A percentile compares a stretch with the other conserved stretches of the same genome.
Conservation (phyloP, 2,888 invertebrate species). For the Himalopsyche japonica region DNA sequence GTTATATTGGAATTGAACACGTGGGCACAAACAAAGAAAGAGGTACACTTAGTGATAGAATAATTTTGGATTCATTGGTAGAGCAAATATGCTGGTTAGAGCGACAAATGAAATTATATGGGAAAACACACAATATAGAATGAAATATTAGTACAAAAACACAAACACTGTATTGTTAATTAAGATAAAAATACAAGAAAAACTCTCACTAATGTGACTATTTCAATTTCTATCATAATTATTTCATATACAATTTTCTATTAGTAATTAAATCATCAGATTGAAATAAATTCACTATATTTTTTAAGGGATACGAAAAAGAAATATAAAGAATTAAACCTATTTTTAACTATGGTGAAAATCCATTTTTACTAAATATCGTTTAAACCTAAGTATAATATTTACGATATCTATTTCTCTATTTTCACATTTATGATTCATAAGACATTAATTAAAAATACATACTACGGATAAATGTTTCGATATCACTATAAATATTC, state of each 20-base stretch:
- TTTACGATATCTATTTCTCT: neutral
- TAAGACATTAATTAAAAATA: neutral
- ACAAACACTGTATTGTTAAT: neutral
- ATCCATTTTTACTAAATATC: neutral
- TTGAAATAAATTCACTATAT: neutral
- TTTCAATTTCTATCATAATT: neutral
- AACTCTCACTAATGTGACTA: neutral
- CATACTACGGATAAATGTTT: neutral
- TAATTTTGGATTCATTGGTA: constrained; percentile 45
- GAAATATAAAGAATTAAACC: neutral
- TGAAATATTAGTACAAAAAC: constrained; percentile 8
- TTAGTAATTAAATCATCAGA: neutral
- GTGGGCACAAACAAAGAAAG: neutral
- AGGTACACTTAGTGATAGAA: constrained; percentile 41
- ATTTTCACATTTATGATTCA: neutral
- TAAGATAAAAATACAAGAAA: neutral
- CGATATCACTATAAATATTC: neutral
- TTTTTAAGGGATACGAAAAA: neutral
- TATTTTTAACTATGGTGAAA: neutral
- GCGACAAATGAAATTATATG: constrained; percentile 9
- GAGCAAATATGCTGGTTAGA: constrained; percentile 9
- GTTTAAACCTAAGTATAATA: neutral
- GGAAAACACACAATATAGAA: constrained; percentile 9
- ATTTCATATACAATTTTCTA: neutral
- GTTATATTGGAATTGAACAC: constrained; percentile 42